Conservation (phyloP, 2,797 vertebrate genomes). For the Vespertilio murinus region DNA sequence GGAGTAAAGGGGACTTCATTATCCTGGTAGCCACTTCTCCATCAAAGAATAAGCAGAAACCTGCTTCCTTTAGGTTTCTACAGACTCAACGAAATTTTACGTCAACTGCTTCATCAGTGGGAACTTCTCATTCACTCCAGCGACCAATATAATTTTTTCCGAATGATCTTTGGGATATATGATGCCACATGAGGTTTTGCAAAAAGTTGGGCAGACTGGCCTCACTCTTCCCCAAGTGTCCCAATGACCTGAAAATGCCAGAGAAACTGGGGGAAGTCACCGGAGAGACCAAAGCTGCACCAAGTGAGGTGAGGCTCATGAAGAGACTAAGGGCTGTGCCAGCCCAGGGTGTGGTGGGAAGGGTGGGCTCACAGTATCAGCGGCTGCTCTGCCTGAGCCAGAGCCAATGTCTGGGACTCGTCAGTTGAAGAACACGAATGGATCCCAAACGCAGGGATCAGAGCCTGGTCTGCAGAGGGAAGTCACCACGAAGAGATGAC, state of each 20-base stretch:
- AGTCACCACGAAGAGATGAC: neutral
- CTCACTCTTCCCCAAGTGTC: neutral
- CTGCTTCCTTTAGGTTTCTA: neutral
- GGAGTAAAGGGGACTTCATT: neutral
- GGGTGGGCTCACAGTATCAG: neutral
- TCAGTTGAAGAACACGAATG: rapidly evolving
- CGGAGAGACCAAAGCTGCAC: neutral
- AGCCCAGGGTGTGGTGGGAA: neutral
- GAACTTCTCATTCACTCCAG: neutral
- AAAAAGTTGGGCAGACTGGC: neutral
- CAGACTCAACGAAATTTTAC: neutral
- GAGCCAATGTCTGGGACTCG: neutral
- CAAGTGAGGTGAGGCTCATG: neutral
- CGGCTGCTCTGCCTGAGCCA: rapidly evolving
- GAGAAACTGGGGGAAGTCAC: neutral
- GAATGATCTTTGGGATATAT: neutral
- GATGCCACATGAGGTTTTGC: neutral
- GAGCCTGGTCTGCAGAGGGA: neutral
- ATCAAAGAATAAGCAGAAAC: neutral
- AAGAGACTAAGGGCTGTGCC: rapidly evolving
- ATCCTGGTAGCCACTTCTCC: rapidly evolving
- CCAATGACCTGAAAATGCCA: neutral
- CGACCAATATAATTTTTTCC: neutral
- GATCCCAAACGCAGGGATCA: neutral
- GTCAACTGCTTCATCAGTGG: neutral